Evolutionary conservation across 2,888 invertebrate genomes (phyloP).

Genomic region (Volucella zonaria): DNA sequence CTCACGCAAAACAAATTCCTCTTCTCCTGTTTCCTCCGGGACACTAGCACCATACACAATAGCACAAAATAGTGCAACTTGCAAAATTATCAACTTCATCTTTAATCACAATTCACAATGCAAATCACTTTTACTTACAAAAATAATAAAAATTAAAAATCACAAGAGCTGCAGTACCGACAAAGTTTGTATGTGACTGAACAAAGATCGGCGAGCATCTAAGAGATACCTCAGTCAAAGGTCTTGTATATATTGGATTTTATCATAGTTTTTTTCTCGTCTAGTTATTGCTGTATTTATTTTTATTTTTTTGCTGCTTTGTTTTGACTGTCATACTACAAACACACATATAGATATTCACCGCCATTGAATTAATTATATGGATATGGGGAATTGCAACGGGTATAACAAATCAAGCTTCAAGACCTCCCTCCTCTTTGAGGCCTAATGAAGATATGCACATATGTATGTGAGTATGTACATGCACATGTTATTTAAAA

Average conservation of each 20-base stretch:
- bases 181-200: constrained; percentile 56
- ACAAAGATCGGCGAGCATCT: constrained; percentile 69
- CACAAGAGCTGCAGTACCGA: constrained; percentile 8
- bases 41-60: constrained; percentile 53
- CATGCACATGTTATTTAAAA: neutral
- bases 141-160: constrained; percentile 10
- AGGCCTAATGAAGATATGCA: neutral
- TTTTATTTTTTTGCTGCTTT: constrained; percentile 1
- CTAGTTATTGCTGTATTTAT: constrained; percentile 34
- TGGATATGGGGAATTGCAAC: constrained; percentile 58
- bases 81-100: constrained; percentile 62
- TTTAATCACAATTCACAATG: neutral
- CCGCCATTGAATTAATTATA: constrained; percentile 65
- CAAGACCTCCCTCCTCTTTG: constrained; percentile 66
- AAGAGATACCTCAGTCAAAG: constrained; percentile 59
- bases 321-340: neutral
- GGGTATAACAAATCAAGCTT: constrained; percentile 45
- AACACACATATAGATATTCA: constrained; percentile 29
- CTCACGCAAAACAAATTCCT: constrained; percentile 68
- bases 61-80: constrained; percentile 59
- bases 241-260: constrained; percentile 71
- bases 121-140: constrained; percentile 23
- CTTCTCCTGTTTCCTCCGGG: constrained; percentile 8
- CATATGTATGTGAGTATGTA: constrained; percentile 17
- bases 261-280: constrained; percentile 29